These are phyloP conservation scores for Thereva nobilitata DNA, from an alignment of 2,888 invertebrate genomes.

Conservation along the genomic window DNA sequence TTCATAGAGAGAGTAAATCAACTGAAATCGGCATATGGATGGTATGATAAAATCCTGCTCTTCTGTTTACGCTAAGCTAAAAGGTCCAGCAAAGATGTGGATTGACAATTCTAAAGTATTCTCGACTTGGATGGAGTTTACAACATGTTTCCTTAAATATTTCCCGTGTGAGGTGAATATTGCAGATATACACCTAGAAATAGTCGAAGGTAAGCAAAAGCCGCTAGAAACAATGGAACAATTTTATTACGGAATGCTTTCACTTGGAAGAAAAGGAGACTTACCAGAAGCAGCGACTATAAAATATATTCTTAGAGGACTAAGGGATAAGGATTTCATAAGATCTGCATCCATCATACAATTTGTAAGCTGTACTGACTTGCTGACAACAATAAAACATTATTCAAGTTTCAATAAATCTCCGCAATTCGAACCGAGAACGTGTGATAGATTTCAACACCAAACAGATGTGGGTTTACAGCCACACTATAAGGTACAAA, in stretches of 20 bases:
- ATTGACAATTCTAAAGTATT: no score
- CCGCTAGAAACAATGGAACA: background rate
- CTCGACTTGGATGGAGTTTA: no score
- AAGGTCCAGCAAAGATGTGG: no score
- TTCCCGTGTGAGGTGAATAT: background rate
- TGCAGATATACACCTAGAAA: slow-evolving; percentile 24
- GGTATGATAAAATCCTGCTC: no score
- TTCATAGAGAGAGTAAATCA: no score
- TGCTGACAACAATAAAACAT: background rate
- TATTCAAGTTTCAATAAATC: background rate
- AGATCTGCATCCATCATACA: slow-evolving; percentile 7
- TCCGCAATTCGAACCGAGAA: background rate
- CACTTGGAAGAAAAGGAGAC: slow-evolving; percentile 5
- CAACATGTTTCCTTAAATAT: no score
- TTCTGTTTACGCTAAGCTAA: no score
- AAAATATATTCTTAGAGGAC: no score
- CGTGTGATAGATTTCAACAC: background rate
- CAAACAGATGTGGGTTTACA: background rate
- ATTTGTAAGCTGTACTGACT: background rate
- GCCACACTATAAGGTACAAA: background rate
- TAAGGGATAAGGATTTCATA: no score
- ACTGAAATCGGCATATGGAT: no score
- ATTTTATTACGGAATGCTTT: slow-evolving; percentile 8
- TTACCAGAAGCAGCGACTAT: no score
- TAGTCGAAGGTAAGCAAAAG: slow-evolving; percentile 1